Base-by-base conservation (phyloP, 2,797 vertebrate species). In the Scomberomorus guttatus region DNA sequence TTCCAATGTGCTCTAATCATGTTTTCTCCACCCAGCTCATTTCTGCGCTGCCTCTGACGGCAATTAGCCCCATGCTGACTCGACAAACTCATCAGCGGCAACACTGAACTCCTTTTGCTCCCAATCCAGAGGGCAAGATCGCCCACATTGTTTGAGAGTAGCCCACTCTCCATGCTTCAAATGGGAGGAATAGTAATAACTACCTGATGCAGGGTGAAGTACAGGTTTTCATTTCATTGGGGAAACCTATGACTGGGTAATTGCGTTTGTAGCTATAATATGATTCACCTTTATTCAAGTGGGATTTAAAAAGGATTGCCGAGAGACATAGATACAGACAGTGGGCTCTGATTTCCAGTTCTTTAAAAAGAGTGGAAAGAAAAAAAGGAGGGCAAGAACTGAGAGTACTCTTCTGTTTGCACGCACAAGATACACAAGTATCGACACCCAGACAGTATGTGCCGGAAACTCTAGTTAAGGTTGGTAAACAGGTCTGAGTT, bases 21-120 rank as follows among this genome's bases (percentile, higher is more conserved):
- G 74, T 80, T 85, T 69, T 85, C 79, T 69, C 77, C 85, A 75
- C 62, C 77, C 61, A 22, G 57, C 85, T 86, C 77, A 72, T 80
- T 92, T 85, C 72, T 66, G 62, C 72, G 13, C 72, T 18, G 82
- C 83, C 78, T 81, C 80, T 58, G 73, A 85, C 77, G 79, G 84
- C 91, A 93, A 93, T 93, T 93, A 92, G 89, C 86, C 89, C 77
- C 82, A 72, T 12, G 91, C 91, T 92, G 91, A 94, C 89, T 86
- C 75, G 1, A 65, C 88, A 80, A 76, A 87, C 87, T 86, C 86
- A 83, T 86, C 89, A 88, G 84, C 50, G 83, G 84, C 87, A 86
- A 84, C 64, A 29, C 42, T 89, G 84, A 90, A 89, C 93, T 90
- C 84, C 75, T 85, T 82, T 61, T 85, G 83, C 86, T 90, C 90